Conservation (phyloP, 37 sponge, comb jelly and placozoan genomes). For the Cladorhizidae sp. region DNA sequence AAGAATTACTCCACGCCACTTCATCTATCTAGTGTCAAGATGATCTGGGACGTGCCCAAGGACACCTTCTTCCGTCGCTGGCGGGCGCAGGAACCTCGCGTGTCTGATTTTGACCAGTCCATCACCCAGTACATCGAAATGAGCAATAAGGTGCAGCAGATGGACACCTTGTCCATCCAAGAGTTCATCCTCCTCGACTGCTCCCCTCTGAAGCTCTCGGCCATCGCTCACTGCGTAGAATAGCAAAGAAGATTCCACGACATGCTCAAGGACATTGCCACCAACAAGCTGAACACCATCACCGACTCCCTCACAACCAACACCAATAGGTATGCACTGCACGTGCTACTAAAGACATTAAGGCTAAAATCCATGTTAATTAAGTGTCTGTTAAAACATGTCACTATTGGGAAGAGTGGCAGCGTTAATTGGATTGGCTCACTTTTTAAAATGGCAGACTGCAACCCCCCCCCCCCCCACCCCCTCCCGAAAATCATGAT, state of each 20-base stretch:
- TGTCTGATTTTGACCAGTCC: constrained; percentile 82
- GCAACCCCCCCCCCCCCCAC: no score
- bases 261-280: constrained; percentile 91
- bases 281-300: constrained; percentile 72
- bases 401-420: no score
- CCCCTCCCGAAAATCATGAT: no score
- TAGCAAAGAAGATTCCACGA: constrained; percentile 90
- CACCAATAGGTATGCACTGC: constrained; percentile 58
- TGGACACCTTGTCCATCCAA: constrained; percentile 90
- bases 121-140: constrained; percentile 80
- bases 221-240: constrained; percentile 90
- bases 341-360: no score
- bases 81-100: constrained; percentile 77
- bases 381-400: no score
- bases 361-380: no score
- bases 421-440: no score
- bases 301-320: constrained; percentile 66
- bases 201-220: constrained; percentile 90
- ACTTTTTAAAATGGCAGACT: no score
- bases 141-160: constrained; percentile 89
- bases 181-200: constrained; percentile 97
- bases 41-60: constrained; percentile 77
- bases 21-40: constrained; percentile 18
- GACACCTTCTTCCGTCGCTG: constrained; percentile 94
- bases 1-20: no score